These are phyloP conservation scores for Tuberolachnus salignus DNA, from an alignment of 2,888 invertebrate genomes.

Conservation along the genomic window DNA sequence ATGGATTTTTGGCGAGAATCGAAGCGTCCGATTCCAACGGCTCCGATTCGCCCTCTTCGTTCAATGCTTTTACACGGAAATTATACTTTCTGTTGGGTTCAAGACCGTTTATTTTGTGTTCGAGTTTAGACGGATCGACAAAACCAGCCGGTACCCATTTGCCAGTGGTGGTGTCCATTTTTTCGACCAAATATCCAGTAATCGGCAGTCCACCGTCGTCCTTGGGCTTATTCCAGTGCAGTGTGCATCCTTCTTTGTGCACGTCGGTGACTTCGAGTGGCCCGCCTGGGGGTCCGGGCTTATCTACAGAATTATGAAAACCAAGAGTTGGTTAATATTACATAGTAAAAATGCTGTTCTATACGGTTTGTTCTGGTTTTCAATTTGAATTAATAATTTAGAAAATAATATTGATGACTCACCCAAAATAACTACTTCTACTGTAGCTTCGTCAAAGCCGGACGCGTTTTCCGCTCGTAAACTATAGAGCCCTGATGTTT, in stretches of 20 bases:
- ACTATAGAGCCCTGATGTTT: conserved; percentile 87
- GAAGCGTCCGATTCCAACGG: conserved; percentile 88
- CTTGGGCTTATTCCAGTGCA: conserved; percentile 93
- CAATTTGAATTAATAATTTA: neutral
- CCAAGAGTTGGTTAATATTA: neutral
- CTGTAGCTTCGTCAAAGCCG: conserved; percentile 90
- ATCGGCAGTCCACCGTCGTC: conserved; percentile 95
- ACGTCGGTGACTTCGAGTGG: conserved; percentile 89
- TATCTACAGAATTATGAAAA: conserved; percentile 66
- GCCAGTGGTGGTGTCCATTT: conserved; percentile 87
- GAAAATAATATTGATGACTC: conserved; percentile 60
- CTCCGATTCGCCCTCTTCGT: conserved; percentile 96
- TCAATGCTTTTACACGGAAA: conserved; percentile 95
- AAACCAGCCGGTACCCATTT: conserved; percentile 88
- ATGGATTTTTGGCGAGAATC: conserved; percentile 96
- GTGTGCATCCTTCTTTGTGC: conserved; percentile 90
- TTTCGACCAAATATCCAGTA: conserved; percentile 89
- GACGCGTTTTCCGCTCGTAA: conserved; percentile 91
- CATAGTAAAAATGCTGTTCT: neutral
- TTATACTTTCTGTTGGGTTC: conserved; percentile 96
- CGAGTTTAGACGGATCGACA: conserved; percentile 79
- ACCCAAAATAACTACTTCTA: conserved; percentile 87
- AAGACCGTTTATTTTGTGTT: conserved; percentile 84
- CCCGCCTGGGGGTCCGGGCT: conserved; percentile 87
- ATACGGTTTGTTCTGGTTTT: neutral